A percentile compares a stretch with the other conserved stretches of the same genome.
Conservation (phyloP, 2,113 vertebrate species). For the Cynopterus brachyotis region DNA sequence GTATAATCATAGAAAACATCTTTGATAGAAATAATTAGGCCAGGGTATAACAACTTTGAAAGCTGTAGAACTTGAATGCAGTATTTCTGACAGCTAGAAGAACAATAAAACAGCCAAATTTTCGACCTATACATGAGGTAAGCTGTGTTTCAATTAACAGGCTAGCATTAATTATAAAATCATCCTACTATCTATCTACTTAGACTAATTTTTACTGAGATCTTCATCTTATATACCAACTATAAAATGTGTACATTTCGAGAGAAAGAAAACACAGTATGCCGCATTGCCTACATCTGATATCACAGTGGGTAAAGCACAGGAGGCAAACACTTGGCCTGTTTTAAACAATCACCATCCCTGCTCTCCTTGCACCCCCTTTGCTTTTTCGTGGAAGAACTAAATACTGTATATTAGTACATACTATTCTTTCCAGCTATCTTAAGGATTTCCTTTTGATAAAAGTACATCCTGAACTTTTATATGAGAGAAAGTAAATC, state of each 20-base stretch:
- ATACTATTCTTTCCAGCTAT: conserved; percentile 79
- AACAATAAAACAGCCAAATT: neutral
- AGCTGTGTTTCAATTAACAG: neutral
- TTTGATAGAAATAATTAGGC: neutral
- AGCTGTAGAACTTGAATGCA: neutral
- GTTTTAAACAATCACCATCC: neutral
- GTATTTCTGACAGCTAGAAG: neutral
- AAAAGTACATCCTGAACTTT: conserved; percentile 76
- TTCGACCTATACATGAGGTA: neutral
- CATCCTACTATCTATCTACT: neutral
- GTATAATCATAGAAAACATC: neutral
- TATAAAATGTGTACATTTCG: neutral
- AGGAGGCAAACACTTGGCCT: neutral
- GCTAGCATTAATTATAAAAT: neutral
- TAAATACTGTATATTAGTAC: conserved; percentile 69
- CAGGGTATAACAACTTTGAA: neutral
- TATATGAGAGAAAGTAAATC: conserved; percentile 74
- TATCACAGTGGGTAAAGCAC: neutral
- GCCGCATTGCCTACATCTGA: neutral
- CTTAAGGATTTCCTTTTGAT: conserved; percentile 81
- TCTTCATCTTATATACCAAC: neutral
- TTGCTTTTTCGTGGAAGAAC: conserved; percentile 54
- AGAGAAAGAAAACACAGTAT: neutral
- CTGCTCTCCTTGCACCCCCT: neutral
- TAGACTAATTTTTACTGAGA: neutral